phyloP scores from a whole-genome alignment of 92 coral and sea anemone genomes.

The Epizoanthus scotinus region DNA sequence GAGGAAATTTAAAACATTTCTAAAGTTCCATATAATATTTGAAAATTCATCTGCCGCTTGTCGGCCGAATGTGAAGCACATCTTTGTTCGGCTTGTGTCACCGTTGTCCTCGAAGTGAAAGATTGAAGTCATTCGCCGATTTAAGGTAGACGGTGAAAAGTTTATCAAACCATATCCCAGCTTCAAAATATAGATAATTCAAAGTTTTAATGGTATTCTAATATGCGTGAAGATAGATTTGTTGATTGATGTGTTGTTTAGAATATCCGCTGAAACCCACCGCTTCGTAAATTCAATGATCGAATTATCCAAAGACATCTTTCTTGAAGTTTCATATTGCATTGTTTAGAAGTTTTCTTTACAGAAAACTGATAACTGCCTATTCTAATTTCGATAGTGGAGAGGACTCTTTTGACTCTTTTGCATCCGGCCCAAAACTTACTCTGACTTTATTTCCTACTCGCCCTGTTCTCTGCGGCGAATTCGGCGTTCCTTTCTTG shows the following conservation, averaged over 20 bases:
- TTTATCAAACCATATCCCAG: neutral
- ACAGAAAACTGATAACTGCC: conserved; percentile 7
- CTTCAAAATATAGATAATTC: neutral
- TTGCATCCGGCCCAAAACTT: too few species aligned
- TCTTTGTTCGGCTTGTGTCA: neutral
- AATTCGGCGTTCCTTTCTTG: conserved; percentile 28
- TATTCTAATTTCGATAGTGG: conserved; percentile 1
- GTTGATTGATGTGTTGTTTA: too few species aligned
- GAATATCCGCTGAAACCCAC: too few species aligned
- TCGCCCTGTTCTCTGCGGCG: conserved; percentile 16
- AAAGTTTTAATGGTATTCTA: too few species aligned
- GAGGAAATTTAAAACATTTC: neutral
- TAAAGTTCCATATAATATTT: neutral
- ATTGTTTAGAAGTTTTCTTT: conserved; percentile 14
- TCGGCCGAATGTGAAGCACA: neutral
- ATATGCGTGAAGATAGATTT: too few species aligned
- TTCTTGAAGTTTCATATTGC: neutral
- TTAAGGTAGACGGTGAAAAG: neutral
- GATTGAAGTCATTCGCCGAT: neutral
- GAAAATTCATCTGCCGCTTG: neutral
- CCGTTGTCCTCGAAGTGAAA: neutral
- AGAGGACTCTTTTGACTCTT: too few species aligned
- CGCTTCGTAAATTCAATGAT: too few species aligned
- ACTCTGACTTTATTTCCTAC: conserved; percentile 16
- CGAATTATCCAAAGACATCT: neutral